phyloP scores from a whole-genome alignment of 2,113 vertebrate genomes.

The Oreamnos americanus region DNA sequence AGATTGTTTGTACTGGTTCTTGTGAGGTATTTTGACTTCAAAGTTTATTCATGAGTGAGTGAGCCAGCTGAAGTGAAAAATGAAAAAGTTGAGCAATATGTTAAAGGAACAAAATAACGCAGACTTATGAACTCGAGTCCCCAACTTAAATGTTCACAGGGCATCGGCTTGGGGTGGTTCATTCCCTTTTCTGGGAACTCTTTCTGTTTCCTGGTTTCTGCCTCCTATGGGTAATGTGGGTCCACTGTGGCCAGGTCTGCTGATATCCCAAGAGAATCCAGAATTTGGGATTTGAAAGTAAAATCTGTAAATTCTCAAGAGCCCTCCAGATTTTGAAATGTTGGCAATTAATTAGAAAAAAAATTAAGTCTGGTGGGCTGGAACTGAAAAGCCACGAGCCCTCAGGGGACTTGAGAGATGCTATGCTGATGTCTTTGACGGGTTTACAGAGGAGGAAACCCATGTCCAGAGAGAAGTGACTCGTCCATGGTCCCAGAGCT shows the following conservation, averaged over 20 bases:
- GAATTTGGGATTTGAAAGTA: not conserved
- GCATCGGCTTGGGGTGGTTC: fast-evolving
- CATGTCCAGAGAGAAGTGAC: not conserved
- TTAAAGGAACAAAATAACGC: not conserved
- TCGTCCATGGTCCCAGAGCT: not conserved
- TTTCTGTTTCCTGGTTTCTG: not conserved
- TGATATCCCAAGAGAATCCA: not conserved
- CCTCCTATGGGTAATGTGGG: not conserved
- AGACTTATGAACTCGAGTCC: not conserved
- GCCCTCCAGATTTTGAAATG: not conserved
- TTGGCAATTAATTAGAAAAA: not conserved
- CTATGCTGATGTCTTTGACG: not conserved
- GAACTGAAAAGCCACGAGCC: not conserved
- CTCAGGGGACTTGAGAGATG: not conserved
- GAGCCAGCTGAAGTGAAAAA: constrained; percentile 28
- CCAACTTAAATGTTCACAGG: not conserved
- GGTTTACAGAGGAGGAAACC: not conserved
- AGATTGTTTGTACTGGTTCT: not conserved
- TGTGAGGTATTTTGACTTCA: not conserved
- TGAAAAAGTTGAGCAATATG: not conserved
- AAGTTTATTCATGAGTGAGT: not conserved
- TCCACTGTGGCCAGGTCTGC: not conserved
- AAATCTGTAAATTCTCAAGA: not conserved
- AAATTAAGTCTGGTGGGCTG: not conserved
- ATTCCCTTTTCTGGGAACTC: not conserved